Evolutionary conservation across 2,797 vertebrate species (phyloP), one percentile per base, ranked within the genome.

Genomic region (Antrozous pallidus): DNA sequence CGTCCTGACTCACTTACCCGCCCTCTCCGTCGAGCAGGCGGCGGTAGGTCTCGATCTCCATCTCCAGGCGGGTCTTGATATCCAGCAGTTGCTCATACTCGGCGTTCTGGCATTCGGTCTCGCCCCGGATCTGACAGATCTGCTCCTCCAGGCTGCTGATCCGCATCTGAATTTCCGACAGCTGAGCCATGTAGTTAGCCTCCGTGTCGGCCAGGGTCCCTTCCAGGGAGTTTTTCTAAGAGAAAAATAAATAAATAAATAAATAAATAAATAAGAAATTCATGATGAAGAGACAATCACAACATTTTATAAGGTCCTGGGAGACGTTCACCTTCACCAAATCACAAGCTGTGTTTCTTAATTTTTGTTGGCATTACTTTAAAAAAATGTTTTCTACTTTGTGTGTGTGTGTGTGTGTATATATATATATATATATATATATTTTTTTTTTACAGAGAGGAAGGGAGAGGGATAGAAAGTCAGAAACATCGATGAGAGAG

Each of bases 1-100:
- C 3, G 10, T 1, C 5, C 2, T 9, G 33, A 5, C 42, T 51
- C 73, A 6, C 31, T 93, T 77, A 97, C 97, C 90, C 47, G 10
- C 70, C 98, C 75, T 99, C 98, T 63, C 98, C 98, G 14, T 99
- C 98, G 75, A 99, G 97, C 91, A 99, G 98, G 86, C 97, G 97
- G 94, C 98, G 98, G 98, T 99, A 99, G 96, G 98, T 98, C 73
- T 99, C 97, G 22, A 99, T 99, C 98, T 99, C 99, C 96, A 98
- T 97, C 98, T 99, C 99, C 97, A 99, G 98, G 40, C 98, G 98
- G 6, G 96, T 98, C 98, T 99, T 99, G 98, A 99, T 97, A 96
- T 98, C 98, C 88, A 99, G 97, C 94, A 99, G 97, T 97, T 98
- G 97, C 80, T 47, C 97, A 47, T 99, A 99, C 0, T 99, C 99